Evolutionary conservation across 1,140 invertebrate genomes (phyloP).

Genomic region (Drosophila tropicalis): DNA sequence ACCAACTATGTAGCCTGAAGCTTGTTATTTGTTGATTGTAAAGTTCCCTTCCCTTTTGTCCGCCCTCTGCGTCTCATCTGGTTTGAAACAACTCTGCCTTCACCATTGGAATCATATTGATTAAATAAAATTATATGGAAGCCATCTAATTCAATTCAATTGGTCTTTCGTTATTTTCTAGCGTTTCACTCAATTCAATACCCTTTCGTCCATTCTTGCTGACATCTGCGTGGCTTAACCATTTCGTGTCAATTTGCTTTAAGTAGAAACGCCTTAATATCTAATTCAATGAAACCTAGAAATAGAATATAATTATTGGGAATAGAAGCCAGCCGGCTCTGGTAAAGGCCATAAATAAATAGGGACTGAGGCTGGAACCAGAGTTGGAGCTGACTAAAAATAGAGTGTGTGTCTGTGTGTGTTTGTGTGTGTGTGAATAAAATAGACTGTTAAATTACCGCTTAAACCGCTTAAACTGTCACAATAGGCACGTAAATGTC

Average conservation of each 20-base stretch:
- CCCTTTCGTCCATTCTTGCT: too few relatives aligned
- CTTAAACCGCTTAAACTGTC: slow-evolving; percentile 2
- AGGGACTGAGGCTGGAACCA: not conserved
- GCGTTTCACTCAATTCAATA: not conserved
- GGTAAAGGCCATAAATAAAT: not conserved
- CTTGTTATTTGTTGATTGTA: too few relatives aligned
- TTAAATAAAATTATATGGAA: not conserved
- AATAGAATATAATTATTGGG: slow-evolving; percentile 63
- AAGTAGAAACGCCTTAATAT: slow-evolving; percentile 36
- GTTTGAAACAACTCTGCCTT: not conserved
- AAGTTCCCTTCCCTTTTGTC: too few relatives aligned
- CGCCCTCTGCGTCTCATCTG: too few relatives aligned
- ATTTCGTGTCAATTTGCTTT: slow-evolving; percentile 16
- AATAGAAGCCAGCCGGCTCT: slow-evolving; percentile 32
- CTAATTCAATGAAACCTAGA: slow-evolving; percentile 37
- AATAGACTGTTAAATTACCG: slow-evolving; percentile 25
- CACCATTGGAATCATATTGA: not conserved
- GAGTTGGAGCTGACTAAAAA: slow-evolving; percentile 28
- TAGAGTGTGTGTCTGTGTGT: slow-evolving; percentile 3
- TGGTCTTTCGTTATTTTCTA: slow-evolving; percentile 1
- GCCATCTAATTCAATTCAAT: not conserved
- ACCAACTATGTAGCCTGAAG: too few relatives aligned
- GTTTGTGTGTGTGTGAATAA: not conserved
- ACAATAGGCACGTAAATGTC: slow-evolving; percentile 9
- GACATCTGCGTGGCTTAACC: not conserved